phyloP scores from a whole-genome alignment of 2,888 invertebrate species.

The Ametastegia equiseti region DNA sequence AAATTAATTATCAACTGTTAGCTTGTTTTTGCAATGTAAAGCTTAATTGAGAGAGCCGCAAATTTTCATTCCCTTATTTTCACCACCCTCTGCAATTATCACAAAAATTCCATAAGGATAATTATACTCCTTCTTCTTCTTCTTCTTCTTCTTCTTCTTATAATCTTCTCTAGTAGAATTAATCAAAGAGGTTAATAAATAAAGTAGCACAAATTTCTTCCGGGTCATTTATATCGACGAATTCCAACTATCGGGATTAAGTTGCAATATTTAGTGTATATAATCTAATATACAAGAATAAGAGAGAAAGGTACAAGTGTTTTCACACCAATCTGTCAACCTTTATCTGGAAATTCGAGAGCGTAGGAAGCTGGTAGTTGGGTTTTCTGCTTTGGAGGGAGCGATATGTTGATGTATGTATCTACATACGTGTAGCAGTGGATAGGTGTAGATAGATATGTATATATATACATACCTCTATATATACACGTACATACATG shows the following conservation, averaged over 20 bases:
- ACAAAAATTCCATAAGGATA: no score
- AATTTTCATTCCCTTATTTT: no score
- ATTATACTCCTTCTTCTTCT: no score
- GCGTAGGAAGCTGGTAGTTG: constrained; percentile 61
- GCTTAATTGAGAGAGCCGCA: background rate
- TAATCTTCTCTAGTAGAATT: no score
- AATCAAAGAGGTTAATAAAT: no score
- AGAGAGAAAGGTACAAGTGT: constrained; percentile 16
- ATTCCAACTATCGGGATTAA: no score
- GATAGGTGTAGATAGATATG: background rate
- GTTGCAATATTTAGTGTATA: background rate
- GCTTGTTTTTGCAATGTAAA: background rate
- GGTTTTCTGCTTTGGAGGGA: constrained; percentile 54
- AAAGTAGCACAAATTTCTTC: no score
- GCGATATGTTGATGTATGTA: constrained; percentile 65
- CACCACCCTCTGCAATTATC: background rate
- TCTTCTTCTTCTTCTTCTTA: no score
- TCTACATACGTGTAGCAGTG: background rate
- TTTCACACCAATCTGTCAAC: constrained; percentile 40
- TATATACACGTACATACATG: constrained; percentile 54
- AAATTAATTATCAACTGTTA: background rate
- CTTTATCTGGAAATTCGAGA: constrained; percentile 26
- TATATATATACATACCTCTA: background rate
- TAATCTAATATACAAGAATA: background rate
- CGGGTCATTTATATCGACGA: no score